Evolutionary conservation across 2,888 invertebrate genomes (phyloP), one percentile per base, ranked within the genome.

Genomic region (Lacanobia wlatinum): DNA sequence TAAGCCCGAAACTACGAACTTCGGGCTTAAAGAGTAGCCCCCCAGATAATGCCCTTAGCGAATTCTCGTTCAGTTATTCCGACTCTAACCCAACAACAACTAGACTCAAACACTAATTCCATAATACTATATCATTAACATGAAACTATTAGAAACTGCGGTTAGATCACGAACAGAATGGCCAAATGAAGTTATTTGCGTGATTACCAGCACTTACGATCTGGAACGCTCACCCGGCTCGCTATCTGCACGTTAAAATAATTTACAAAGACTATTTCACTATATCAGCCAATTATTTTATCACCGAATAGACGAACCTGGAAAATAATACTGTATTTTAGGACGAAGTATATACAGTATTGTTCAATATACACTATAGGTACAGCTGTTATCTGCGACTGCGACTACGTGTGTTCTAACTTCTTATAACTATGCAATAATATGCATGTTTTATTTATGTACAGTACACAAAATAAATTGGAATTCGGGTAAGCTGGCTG

Each of bases 181-280:
- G 53, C 63, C 70, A 61, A 82, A 78, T 82, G 70, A 80, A 80
- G 73, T 85, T 73, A 83, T 83, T 85, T 70, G 83, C 83, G 83
- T 83, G 83, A 70, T 79, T 46, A 52, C 56, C 48, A 52, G 62
- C 65, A 80, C 55, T 83, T 76, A 73, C 50, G 50, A 52, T 69
- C 55, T 74, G 76, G 60, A 85, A 83, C 77, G 72, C 55, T 77
- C 76, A 60, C 73, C 71, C 56, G 58, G 14, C 70, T 79, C 76
- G 70, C 79, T 52, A 70, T 60, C 38, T 75, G 59, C 67, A 63
- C 66, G 76, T 64, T 65, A 62, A 64, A 73, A 55, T 69, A 73
- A 64, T 77, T 81, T 63, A 56, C 64, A 28, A 63, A 77, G 67
- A 53, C 53, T 66, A 60, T 68, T 50, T 43, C 58, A 74, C 34